phyloP scores from a whole-genome alignment of 1,140 invertebrate species.

The Thaumatotibia leucotreta region DNA sequence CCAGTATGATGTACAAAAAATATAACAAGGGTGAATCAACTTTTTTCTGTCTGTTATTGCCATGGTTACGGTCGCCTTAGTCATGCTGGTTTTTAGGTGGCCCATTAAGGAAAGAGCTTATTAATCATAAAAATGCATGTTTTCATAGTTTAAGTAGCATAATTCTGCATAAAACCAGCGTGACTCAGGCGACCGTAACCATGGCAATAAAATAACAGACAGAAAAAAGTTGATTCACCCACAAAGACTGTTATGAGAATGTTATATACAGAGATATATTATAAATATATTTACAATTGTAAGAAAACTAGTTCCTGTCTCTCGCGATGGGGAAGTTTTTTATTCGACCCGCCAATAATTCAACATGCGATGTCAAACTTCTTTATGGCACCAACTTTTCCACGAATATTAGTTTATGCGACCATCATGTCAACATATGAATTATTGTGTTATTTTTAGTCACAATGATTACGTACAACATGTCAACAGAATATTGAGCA shows the following conservation, averaged over 20 bases:
- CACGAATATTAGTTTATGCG: slow-evolving; percentile 46
- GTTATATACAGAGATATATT: too few relatives aligned
- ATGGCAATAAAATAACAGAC: too few relatives aligned
- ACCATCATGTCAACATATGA: slow-evolving; percentile 36
- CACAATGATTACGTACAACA: slow-evolving; percentile 25
- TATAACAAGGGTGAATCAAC: too few relatives aligned
- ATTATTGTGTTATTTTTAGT: slow-evolving; percentile 46
- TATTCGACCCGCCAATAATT: slow-evolving; percentile 48
- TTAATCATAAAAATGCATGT: too few relatives aligned
- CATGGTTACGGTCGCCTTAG: too few relatives aligned
- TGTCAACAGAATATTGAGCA: slow-evolving; percentile 18
- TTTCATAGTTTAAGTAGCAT: too few relatives aligned
- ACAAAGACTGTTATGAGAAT: background rate
- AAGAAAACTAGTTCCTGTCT: slow-evolving; percentile 47
- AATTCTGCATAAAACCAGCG: too few relatives aligned
- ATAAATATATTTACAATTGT: slow-evolving; percentile 60
- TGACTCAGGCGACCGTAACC: too few relatives aligned
- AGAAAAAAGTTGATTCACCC: background rate
- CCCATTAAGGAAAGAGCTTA: too few relatives aligned
- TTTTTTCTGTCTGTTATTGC: too few relatives aligned
- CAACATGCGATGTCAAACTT: slow-evolving; percentile 52
- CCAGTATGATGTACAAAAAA: too few relatives aligned
- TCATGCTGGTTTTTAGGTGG: too few relatives aligned
- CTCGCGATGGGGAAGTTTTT: slow-evolving; percentile 46
- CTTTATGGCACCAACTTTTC: slow-evolving; percentile 44